Evolutionary conservation across 2,888 invertebrate species (phyloP), one percentile per base, ranked within the genome.

Genomic region (Dorcus hopei): DNA sequence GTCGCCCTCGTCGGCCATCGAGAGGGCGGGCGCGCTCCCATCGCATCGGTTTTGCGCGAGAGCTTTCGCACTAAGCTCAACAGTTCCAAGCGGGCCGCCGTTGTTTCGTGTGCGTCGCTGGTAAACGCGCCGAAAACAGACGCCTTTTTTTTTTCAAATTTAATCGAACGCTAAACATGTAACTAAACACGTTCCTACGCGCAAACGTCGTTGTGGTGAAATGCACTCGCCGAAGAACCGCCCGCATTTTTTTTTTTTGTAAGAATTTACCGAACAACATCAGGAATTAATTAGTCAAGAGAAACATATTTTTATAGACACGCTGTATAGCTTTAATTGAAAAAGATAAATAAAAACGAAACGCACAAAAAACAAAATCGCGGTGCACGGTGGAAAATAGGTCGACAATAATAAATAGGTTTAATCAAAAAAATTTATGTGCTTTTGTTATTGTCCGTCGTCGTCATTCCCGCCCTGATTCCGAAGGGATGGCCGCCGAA

Each of bases 41-140:
- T 76, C 72, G 75, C 74, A 74, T 76, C 72, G 75, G 77, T 73
- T 74, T 75, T 70, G 64, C 69, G 65, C 65, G 69, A 69, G 65
- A 70, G 72, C 72, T 70, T 70, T 65, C 26, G 58, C 66, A 65
- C 60, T 60, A 52, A 62, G 61, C 62, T 63, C 61, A 61, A 61
- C 60, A 60, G 64, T 64, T 62, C 61, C 64, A 56, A 58, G 56
- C 57, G 54, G 9, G 54, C 61, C 61, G 54, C 61, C 61, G 63
- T 61, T 59, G 55, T 63, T 52, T 57, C 51, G 51, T 59, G 58
- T 58, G 61, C 62, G 64, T 50, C 59, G 39, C n/a, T 3, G 23
- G 7, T 16, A 33, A 38, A 16, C 11, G 33, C 49, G 40, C 8
- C 39, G 11, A 51, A 38, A 51, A 51, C 26, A 54, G 39, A 54